Evolutionary conservation across 2,888 invertebrate species (phyloP), one percentile per base, ranked within the genome.

Genomic region (Uloborus plumipes): DNA sequence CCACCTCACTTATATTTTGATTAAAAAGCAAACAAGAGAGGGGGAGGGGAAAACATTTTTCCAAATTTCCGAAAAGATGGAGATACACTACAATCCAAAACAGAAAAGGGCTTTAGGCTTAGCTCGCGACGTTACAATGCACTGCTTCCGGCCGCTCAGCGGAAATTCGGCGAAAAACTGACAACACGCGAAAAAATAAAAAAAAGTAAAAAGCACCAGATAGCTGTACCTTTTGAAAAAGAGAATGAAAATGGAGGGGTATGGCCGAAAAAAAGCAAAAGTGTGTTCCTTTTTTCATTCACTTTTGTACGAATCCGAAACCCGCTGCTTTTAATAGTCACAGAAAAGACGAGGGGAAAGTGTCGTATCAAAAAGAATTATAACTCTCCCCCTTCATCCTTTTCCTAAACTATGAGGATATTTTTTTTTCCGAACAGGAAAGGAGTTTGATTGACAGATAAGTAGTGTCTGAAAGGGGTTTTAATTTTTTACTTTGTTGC

Each of bases 131-230:
- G 18, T 18, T 22, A 58, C 58, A 58, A 55, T 70, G 39, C 20
- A 15, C 47, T 26, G 59, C 70, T 70, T 70, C 70, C 70, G n/a
- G 47, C n/a, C 39, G 20, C 22, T 4, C 20, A 70, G 47, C 70
- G 59, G 70, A 58, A 70, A 58, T 59, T 70, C 58, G 47, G 18
- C 70, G 47, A 70, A 58, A 53, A 70, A 70, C 70, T 70, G 59
- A 70, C 70, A 70, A 70, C 58, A 47, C 59, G 50, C 53, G 26
- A 7, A 67, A 67, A 70, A 70, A 55, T 7, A 55, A 70, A 49
- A 55, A 15, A 58, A 47, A 14, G 47, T 18, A 47, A 58, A 58
- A 58, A 31, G 11, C 6, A 58, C 16, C 39, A 70, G 39, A 70
- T 58, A 70, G 58, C 55, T 14, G 22, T n/a, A 49, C 70, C 22